A percentile compares a stretch with the other conserved stretches of the same genome.
Evolutionary conservation across 2,113 vertebrate genomes (phyloP).

Genomic region (Pituophis catenifer): DNA sequence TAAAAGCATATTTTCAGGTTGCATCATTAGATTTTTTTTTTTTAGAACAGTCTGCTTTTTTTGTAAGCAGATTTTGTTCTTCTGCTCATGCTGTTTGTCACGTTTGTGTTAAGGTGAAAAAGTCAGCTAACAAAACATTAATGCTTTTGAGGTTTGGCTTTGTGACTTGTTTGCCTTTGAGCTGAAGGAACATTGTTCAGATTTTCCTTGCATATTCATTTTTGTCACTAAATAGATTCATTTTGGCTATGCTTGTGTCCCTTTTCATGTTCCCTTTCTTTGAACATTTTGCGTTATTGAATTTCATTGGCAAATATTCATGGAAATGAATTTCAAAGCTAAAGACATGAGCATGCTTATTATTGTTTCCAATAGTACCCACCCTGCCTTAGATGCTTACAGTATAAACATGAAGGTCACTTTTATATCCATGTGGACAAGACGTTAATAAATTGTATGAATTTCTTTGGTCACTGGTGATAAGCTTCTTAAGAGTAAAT

Average conservation of each 20-base stretch:
- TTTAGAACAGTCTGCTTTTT: neutral
- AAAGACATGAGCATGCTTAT: neutral
- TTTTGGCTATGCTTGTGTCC: constrained; percentile 15
- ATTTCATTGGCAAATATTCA: constrained; percentile 35
- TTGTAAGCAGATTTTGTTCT: neutral
- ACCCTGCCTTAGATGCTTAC: neutral
- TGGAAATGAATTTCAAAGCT: constrained; percentile 39
- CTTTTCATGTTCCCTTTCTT: constrained; percentile 30
- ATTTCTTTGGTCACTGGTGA: neutral
- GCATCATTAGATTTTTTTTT: neutral
- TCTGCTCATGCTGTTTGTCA: neutral
- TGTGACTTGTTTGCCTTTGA: neutral
- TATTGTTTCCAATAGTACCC: constrained; percentile 17
- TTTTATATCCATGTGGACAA: neutral
- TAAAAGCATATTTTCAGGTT: neutral
- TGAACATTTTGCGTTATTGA: constrained; percentile 30
- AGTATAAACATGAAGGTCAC: constrained; percentile 9
- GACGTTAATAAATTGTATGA: constrained; percentile 7
- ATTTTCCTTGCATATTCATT: neutral
- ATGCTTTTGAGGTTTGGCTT: constrained; percentile 18
- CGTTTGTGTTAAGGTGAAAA: constrained; percentile 10
- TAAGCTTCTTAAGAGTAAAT: neutral
- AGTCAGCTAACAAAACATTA: constrained; percentile 23
- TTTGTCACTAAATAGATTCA: constrained; percentile 15
- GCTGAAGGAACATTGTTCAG: constrained; percentile 10